A percentile compares a stretch with the other conserved stretches of the same genome.
Conservation (phyloP, 2,888 invertebrate genomes). For the Amphimallon solstitiale region DNA sequence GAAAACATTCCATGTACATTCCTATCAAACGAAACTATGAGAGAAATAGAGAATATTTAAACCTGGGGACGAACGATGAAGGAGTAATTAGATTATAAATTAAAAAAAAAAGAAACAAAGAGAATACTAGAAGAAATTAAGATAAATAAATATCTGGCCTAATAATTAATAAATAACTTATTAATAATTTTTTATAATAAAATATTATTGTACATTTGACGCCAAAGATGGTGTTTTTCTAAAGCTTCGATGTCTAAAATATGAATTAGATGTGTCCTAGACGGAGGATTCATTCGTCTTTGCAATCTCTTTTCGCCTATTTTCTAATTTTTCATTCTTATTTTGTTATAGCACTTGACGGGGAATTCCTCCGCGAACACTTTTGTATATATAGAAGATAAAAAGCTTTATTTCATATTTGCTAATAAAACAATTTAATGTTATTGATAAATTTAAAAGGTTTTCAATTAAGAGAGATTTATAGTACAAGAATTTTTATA, state of each 20-base stretch:
- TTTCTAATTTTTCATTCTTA: constrained; percentile 6
- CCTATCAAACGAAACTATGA: constrained; percentile 46
- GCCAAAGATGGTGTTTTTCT: constrained; percentile 32
- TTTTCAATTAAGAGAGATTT: constrained; percentile 36
- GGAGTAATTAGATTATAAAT: constrained; percentile 34
- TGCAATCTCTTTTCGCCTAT: not conserved
- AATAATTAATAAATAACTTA: constrained; percentile 46
- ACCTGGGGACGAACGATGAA: constrained; percentile 51
- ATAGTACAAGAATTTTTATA: constrained; percentile 62
- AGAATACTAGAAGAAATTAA: constrained; percentile 41
- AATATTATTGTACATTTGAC: constrained; percentile 35
- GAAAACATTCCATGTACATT: constrained; percentile 56
- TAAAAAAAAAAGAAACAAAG: constrained; percentile 38
- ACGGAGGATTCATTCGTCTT: constrained; percentile 4
- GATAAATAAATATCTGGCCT: constrained; percentile 48
- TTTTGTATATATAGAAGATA: constrained; percentile 15
- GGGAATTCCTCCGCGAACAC: not conserved
- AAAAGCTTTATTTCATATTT: constrained; percentile 23
- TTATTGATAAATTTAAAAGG: constrained; percentile 7
- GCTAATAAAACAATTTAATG: not conserved
- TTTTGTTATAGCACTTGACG: not conserved
- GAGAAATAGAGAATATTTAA: not conserved
- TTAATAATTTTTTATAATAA: constrained; percentile 40
- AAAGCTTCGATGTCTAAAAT: constrained; percentile 36
- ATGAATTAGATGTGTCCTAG: constrained; percentile 19